Conservation (phyloP, 2,797 vertebrate species). For the Craterocephalus amniculus region DNA sequence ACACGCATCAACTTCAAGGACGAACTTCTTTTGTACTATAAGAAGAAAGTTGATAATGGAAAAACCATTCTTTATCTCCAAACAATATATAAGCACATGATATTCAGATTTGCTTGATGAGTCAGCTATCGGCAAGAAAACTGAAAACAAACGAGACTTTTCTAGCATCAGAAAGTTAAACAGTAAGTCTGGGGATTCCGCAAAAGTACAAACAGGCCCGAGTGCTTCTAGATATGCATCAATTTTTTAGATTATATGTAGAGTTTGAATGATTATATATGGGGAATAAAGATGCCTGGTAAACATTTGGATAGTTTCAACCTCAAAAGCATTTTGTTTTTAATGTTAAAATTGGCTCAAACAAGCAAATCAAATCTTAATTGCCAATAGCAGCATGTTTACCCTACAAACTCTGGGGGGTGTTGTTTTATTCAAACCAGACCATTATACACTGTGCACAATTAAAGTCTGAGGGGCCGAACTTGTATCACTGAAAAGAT, state of each 20-base stretch:
- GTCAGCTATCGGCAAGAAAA: not conserved
- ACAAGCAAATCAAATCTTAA: not conserved
- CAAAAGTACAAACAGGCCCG: not conserved
- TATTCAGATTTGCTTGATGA: not conserved
- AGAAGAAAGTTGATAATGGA: conserved; percentile 35
- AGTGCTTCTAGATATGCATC: not conserved
- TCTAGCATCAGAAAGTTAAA: not conserved
- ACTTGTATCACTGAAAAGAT: not conserved
- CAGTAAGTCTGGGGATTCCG: too few species aligned
- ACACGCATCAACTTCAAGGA: conserved; percentile 63
- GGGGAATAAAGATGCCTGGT: too few species aligned
- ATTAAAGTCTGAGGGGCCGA: too few species aligned
- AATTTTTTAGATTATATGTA: not conserved
- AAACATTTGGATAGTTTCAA: too few species aligned
- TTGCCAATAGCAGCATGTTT: not conserved
- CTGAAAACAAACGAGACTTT: not conserved
- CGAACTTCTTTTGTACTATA: conserved; percentile 46
- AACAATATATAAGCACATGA: not conserved
- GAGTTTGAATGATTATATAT: too few species aligned
- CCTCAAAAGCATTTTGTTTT: too few species aligned
- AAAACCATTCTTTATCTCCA: conserved; percentile 23
- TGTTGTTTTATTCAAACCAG: not conserved
- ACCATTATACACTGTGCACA: not conserved
- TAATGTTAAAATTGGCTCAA: too few species aligned
- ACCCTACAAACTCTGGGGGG: not conserved